phyloP scores from a whole-genome alignment of 2,888 invertebrate species.

The Epirrhoe tristata region DNA sequence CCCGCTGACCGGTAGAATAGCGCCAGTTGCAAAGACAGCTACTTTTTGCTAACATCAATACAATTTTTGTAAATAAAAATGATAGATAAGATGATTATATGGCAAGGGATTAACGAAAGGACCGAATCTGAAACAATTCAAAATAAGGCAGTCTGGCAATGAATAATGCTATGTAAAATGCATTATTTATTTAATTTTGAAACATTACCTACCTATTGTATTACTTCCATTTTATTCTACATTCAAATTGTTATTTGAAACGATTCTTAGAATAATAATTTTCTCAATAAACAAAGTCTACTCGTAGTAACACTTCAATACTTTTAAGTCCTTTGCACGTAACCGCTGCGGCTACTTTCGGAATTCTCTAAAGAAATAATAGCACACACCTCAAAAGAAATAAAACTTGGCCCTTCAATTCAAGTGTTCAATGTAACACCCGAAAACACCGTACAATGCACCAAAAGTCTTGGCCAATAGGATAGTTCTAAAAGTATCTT shows the following conservation, averaged over 20 bases:
- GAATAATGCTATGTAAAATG: too few relatives aligned
- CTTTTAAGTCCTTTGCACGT: not conserved
- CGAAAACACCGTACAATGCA: conserved; percentile 38
- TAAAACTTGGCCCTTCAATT: conserved; percentile 29
- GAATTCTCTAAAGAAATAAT: conserved; percentile 9
- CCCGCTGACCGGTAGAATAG: conserved; percentile 42
- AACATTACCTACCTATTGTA: too few relatives aligned
- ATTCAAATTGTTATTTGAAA: not conserved
- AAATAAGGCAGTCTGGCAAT: not conserved
- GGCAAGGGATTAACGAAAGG: not conserved
- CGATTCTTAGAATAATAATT: not conserved
- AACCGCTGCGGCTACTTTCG: conserved; percentile 4
- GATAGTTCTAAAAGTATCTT: conserved; percentile 10
- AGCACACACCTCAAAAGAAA: conserved; percentile 23
- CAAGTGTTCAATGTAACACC: conserved; percentile 45
- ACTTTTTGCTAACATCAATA: conserved; percentile 1
- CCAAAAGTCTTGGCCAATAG: too few relatives aligned
- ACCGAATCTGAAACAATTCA: not conserved
- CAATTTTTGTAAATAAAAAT: conserved; percentile 12
- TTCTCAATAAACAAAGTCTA: not conserved
- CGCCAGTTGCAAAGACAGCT: conserved; percentile 24
- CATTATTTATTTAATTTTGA: too few relatives aligned
- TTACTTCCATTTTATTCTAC: too few relatives aligned
- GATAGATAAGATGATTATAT: not conserved
- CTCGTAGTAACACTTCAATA: not conserved